Conservation (phyloP, 2,888 invertebrate genomes). For the Drosophila neutralis region DNA sequence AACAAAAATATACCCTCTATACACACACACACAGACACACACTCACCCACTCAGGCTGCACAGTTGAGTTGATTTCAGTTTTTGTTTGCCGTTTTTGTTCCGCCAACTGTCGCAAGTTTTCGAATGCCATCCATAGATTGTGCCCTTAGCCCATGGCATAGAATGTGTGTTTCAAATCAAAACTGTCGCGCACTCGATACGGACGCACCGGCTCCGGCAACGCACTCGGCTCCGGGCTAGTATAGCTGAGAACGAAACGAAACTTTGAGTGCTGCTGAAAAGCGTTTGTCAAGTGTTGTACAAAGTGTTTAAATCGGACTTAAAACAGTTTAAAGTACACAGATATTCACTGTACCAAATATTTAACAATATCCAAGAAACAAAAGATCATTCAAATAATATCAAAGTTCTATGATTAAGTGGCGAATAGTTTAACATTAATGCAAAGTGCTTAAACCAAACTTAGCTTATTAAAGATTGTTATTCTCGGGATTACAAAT, state of each 20-base stretch:
- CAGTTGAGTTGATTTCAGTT: constrained; percentile 41
- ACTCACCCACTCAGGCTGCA: constrained; percentile 19
- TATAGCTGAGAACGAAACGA: constrained; percentile 29
- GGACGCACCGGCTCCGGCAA: constrained; percentile 72
- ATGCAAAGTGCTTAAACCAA: constrained; percentile 4
- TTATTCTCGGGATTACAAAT: constrained; percentile 32
- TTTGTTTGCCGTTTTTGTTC: constrained; percentile 76
- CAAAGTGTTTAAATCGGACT: constrained; percentile 22
- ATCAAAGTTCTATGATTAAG: not conserved
- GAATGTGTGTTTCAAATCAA: constrained; percentile 73
- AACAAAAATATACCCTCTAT: constrained; percentile 48
- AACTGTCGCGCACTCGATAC: constrained; percentile 79
- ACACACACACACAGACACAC: constrained; percentile 30
- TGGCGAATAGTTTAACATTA: not conserved
- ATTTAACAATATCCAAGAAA: constrained; percentile 4
- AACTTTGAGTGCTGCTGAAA: constrained; percentile 25
- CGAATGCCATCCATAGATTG: constrained; percentile 65
- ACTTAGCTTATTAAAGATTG: constrained; percentile 1
- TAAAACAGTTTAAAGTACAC: not conserved
- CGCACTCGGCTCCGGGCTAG: constrained; percentile 31
- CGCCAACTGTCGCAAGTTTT: constrained; percentile 79
- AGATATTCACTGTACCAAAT: not conserved
- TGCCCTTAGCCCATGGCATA: constrained; percentile 41
- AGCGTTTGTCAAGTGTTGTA: constrained; percentile 38
- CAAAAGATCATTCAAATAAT: constrained; percentile 2